phyloP scores from a whole-genome alignment of 2,797 vertebrate species.

The Helicolenus hilgendorfi region DNA sequence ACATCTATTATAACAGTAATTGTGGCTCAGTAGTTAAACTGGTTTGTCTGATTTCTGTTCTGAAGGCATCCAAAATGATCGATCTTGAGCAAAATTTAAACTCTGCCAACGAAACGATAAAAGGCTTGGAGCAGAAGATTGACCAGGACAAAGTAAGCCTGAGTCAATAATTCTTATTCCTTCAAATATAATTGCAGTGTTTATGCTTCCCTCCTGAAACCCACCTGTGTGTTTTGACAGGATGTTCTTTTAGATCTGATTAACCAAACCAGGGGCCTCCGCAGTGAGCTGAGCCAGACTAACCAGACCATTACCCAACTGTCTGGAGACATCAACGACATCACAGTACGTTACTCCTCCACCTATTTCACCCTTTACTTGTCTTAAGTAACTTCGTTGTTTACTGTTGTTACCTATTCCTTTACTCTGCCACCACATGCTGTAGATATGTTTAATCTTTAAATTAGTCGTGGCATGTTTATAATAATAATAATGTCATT shows the following conservation, averaged over 20 bases:
- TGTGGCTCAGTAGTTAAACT: neutral
- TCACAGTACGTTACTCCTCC: slow-evolving; percentile 87
- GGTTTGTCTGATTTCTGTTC: slow-evolving; percentile 1
- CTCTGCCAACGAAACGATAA: slow-evolving; percentile 84
- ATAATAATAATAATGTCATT: neutral
- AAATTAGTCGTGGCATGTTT: neutral
- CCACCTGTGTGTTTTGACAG: slow-evolving; percentile 79
- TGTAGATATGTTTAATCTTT: neutral
- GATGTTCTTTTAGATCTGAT: slow-evolving; percentile 94
- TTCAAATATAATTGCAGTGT: neutral
- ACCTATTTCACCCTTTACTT: neutral
- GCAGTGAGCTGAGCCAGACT: slow-evolving; percentile 90
- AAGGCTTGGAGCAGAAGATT: slow-evolving; percentile 91
- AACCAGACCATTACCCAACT: slow-evolving; percentile 90
- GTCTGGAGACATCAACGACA: slow-evolving; percentile 92
- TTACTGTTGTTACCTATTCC: neutral
- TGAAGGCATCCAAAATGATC: slow-evolving; percentile 56
- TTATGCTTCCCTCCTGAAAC: neutral
- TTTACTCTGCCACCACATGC: neutral
- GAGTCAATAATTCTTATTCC: neutral
- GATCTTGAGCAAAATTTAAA: slow-evolving; percentile 88
- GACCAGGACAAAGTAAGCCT: slow-evolving; percentile 93
- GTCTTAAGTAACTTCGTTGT: neutral
- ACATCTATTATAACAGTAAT: neutral
- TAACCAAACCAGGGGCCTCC: slow-evolving; percentile 94